phyloP scores from a whole-genome alignment of 2,888 invertebrate species.

The Volucella inflata region DNA sequence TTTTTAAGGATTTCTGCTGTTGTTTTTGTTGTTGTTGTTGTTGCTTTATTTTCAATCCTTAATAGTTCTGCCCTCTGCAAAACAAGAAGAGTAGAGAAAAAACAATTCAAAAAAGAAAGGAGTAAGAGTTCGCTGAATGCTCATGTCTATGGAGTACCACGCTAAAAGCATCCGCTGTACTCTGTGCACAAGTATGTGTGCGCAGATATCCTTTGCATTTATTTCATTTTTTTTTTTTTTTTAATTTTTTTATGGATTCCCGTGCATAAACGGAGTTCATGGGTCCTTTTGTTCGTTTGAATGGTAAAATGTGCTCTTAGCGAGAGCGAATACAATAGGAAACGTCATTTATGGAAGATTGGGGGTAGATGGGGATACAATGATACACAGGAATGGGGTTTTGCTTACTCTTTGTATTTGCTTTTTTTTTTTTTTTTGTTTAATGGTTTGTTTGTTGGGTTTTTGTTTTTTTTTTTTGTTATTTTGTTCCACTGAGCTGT shows the following conservation, averaged over 20 bases:
- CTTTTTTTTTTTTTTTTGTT: conserved; percentile 7
- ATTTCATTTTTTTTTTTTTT: not conserved
- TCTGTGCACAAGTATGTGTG: conserved; percentile 29
- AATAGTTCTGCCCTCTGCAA: conserved; percentile 68
- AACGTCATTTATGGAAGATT: conserved; percentile 73
- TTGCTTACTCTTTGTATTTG: not conserved
- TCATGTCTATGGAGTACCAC: conserved; percentile 51
- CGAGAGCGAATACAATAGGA: conserved; percentile 68
- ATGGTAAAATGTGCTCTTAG: conserved; percentile 70
- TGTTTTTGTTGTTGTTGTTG: not conserved
- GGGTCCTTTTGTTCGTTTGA: conserved; percentile 70
- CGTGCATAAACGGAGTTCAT: conserved; percentile 68
- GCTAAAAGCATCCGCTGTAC: conserved; percentile 72
- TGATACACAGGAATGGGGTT: conserved; percentile 8
- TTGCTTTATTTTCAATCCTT: conserved; percentile 21
- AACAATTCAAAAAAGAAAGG: conserved; percentile 24
- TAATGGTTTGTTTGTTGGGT: conserved; percentile 43
- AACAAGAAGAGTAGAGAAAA: conserved; percentile 21
- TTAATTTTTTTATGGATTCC: conserved; percentile 50
- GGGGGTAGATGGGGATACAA: conserved; percentile 48
- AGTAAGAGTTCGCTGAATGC: conserved; percentile 56
- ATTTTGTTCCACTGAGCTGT: not conserved
- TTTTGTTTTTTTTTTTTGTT: conserved; percentile 5
- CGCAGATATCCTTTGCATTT: conserved; percentile 69
- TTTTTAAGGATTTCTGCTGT: conserved; percentile 12